These are phyloP conservation scores for Colius striatus DNA, from an alignment of 2,113 vertebrate genomes.

Conservation along the genomic window DNA sequence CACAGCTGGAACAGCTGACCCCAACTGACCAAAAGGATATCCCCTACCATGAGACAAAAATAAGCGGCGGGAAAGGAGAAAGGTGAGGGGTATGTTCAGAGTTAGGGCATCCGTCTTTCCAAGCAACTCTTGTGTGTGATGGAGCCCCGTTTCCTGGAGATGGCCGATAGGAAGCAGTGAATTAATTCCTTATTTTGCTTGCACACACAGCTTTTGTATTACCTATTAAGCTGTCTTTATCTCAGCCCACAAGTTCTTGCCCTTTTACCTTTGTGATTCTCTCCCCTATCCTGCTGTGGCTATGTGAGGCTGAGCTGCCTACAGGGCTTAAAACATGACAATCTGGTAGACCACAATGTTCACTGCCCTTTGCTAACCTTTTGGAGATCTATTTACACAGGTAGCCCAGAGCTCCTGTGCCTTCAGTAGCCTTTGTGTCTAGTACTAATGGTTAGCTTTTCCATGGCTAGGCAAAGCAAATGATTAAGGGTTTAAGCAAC, in stretches of 20 bases:
- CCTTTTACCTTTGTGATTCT: not conserved
- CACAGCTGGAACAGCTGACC: not conserved
- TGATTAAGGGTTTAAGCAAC: conserved; percentile 23
- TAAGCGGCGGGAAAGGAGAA: not conserved
- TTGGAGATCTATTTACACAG: not conserved
- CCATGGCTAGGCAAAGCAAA: conserved; percentile 22
- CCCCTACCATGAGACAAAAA: no score
- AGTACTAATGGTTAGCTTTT: conserved; percentile 30
- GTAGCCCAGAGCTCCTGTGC: not conserved
- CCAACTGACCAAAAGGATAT: not conserved
- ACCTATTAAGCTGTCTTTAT: not conserved
- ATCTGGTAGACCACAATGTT: conserved; percentile 19
- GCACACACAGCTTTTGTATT: not conserved
- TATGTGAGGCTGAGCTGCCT: not conserved
- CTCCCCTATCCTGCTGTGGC: not conserved
- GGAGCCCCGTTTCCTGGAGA: not conserved
- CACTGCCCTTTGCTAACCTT: not conserved
- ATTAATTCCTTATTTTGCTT: not conserved
- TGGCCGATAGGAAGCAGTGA: not conserved
- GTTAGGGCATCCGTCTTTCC: not conserved
- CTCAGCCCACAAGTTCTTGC: not conserved
- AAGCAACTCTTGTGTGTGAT: not conserved
- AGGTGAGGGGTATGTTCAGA: accelerated
- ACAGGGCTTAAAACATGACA: not conserved
- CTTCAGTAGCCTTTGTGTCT: not conserved